Evolutionary conservation across 1,140 invertebrate species (phyloP).

Genomic region (Bombus sylvicola): DNA sequence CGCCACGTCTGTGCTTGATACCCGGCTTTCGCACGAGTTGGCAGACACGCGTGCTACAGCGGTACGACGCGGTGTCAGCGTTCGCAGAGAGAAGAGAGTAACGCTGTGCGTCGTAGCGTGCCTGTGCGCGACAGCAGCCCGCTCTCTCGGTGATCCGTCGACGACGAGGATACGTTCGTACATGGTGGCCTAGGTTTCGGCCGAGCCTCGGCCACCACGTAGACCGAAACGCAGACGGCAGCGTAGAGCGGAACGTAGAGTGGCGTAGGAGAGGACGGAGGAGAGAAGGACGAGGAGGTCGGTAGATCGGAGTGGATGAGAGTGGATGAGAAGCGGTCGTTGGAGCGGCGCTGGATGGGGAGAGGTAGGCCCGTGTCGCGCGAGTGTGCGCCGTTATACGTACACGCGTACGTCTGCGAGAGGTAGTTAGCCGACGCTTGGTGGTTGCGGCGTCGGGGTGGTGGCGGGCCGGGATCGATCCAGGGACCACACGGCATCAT

Average conservation of each 20-base stretch:
- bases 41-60: slow-evolving; percentile 38
- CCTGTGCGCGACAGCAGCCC: not conserved
- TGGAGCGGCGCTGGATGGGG: not conserved
- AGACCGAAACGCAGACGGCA: not conserved
- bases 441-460: slow-evolving; percentile 50
- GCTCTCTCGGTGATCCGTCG: not conserved
- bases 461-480: slow-evolving; percentile 57
- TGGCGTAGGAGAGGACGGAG: no score
- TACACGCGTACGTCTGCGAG: not conserved
- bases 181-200: no score
- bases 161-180: not conserved
- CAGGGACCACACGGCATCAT: slow-evolving; percentile 68
- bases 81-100: not conserved
- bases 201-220: not conserved
- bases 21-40: slow-evolving; percentile 46
- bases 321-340: not conserved
- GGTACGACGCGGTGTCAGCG: not conserved
- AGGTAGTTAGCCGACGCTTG: slow-evolving; percentile 62
- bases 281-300: not conserved
- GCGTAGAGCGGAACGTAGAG: no score
- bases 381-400: not conserved
- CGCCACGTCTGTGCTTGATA: slow-evolving; percentile 55
- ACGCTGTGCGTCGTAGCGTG: not conserved
- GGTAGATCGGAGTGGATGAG: not conserved
- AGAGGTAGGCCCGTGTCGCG: not conserved